Base-by-base conservation (phyloP, 2,113 vertebrate species). In the Trichomycterus rosablanca region DNA sequence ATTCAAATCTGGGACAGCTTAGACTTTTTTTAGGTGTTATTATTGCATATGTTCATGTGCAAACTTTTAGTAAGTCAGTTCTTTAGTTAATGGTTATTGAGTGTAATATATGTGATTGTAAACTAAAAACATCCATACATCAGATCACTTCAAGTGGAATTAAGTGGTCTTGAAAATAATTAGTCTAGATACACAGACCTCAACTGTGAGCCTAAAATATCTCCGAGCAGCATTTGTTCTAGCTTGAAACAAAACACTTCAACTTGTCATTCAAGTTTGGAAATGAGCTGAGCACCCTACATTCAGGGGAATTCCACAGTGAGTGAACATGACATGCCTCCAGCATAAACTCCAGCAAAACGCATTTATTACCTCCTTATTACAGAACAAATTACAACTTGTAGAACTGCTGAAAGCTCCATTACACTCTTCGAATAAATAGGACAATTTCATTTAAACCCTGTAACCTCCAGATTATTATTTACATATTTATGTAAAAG, bases 311-410 rank as follows among this genome's bases (percentile, higher is more conserved):
- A 51, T 52, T 52, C 35, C 59, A 52, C 16, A 30, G 48, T 3
- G n/a, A 26, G 14, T 28, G n/a, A 44, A 40, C 32, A 46, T 45
- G 35, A 32, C 24, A 34, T 32, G 37, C 35, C 48, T 63, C n/a
- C 28, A 32, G 39, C 20, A 2, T 32, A 26, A 44, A 23, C 14
- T 5, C n/a, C n/a, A n/a, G n/a, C n/a, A n/a, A 3, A 5, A 26
- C 46, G 24, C 50, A 45, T 45, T 12, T 54, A 54, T 63, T 35
- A 54, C 28, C 3, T 56, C 28, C 20, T 44, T 64, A 64, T 63
- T 43, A 44, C 16, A 11, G 18, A 28, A 15, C 37, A 43, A 52
- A 52, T 42, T 53, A 34, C 48, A 63, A 18, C 39, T 42, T 43
- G 0, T 16, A 28, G 5, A 2, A n/a, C 12, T 32, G 26, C 28